phyloP scores from a whole-genome alignment of 2,113 vertebrate species.

The Stictonetta naevosa region DNA sequence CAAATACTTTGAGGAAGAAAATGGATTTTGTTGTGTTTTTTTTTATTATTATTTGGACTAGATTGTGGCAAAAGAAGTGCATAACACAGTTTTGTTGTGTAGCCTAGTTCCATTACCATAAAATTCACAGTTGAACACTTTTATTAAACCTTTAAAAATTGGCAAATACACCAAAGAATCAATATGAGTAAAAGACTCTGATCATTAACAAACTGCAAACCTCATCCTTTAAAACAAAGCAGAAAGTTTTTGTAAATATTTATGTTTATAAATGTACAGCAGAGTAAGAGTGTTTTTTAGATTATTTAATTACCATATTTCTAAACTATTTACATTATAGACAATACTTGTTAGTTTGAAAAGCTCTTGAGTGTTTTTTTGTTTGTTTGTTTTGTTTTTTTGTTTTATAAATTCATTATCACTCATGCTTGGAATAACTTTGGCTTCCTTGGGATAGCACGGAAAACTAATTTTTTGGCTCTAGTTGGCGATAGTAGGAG shows the following conservation, averaged over 20 bases:
- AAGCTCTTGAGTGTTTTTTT: constrained; percentile 49
- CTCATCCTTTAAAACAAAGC: constrained; percentile 80
- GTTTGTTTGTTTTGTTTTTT: background rate
- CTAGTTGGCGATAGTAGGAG: constrained; percentile 16
- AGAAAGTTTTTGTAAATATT: constrained; percentile 89
- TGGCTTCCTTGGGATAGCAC: constrained; percentile 46
- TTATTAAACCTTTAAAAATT: constrained; percentile 73
- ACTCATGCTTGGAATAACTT: constrained; percentile 65
- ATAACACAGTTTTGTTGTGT: constrained; percentile 39
- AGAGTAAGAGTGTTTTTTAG: constrained; percentile 90
- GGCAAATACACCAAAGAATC: constrained; percentile 83
- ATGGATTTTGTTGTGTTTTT: background rate
- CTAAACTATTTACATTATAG: constrained; percentile 84
- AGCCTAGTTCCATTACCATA: constrained; percentile 60
- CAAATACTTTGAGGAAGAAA: constrained; percentile 15
- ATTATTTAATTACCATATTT: constrained; percentile 93
- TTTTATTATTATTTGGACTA: constrained; percentile 8
- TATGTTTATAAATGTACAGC: constrained; percentile 91
- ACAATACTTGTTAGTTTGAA: constrained; percentile 75
- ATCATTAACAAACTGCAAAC: constrained; percentile 79
- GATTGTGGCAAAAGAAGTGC: constrained; percentile 30
- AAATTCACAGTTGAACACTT: constrained; percentile 69
- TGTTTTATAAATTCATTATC: constrained; percentile 48
- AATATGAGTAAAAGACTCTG: constrained; percentile 75
- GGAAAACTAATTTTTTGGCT: constrained; percentile 56